Conservation (phyloP, 23 tunicate genomes). For the Halocynthia aurantium region DNA sequence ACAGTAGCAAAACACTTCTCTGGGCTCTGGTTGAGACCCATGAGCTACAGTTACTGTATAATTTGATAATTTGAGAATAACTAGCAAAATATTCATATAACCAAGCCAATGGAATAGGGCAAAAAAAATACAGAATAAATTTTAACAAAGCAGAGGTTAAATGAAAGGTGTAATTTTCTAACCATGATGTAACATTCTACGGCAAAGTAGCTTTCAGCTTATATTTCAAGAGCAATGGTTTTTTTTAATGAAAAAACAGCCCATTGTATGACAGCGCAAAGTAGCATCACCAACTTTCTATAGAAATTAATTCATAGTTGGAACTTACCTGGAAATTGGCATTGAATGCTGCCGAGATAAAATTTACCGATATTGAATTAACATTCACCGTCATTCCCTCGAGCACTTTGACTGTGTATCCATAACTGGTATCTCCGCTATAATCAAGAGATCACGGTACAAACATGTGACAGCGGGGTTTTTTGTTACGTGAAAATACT, state of each 20-base stretch:
- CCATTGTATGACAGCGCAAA: not conserved
- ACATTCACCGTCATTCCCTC: conserved; percentile 94
- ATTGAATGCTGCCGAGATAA: conserved; percentile 60
- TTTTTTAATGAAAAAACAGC: not conserved
- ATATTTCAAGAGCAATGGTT: too few species aligned
- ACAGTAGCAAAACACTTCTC: too few species aligned
- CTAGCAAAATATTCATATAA: too few species aligned
- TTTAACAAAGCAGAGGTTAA: too few species aligned
- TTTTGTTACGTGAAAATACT: not conserved
- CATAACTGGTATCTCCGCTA: conserved; percentile 91
- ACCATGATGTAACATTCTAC: too few species aligned
- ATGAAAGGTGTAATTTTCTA: too few species aligned
- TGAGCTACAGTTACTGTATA: too few species aligned
- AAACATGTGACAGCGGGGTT: not conserved
- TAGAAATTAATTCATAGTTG: not conserved
- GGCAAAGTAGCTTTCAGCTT: too few species aligned
- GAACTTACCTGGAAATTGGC: conserved; percentile 77
- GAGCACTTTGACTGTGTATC: conserved; percentile 81
- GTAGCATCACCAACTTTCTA: not conserved
- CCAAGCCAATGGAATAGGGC: too few species aligned
- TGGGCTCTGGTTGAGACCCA: too few species aligned
- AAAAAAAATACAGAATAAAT: too few species aligned
- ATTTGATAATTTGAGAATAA: too few species aligned
- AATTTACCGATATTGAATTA: conserved; percentile 78
- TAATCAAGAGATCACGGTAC: not conserved